These are phyloP conservation scores for Apus apus DNA, from an alignment of 2,113 vertebrate species.

Conservation along the genomic window DNA sequence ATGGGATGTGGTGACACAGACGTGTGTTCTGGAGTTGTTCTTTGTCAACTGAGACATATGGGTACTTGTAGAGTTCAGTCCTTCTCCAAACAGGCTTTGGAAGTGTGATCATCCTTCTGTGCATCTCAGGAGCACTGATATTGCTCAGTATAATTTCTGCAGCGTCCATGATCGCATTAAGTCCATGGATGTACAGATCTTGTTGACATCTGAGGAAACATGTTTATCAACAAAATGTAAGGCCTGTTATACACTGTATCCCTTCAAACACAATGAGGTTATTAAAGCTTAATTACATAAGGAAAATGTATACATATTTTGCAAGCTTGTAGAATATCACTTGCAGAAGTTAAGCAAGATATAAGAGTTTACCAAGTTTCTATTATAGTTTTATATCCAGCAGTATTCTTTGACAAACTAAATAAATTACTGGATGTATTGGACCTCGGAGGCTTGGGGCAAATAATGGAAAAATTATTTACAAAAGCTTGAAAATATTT, in stretches of 20 bases:
- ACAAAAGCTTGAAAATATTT: conserved; percentile 98
- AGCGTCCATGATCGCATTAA: conserved; percentile 59
- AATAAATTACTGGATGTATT: conserved; percentile 83
- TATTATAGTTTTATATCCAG: conserved; percentile 75
- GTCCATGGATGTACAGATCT: conserved; percentile 39
- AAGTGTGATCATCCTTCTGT: neutral
- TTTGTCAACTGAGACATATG: neutral
- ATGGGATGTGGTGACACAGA: neutral
- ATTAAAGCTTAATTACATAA: conserved; percentile 74
- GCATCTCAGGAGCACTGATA: neutral
- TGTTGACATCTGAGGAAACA: conserved; percentile 69
- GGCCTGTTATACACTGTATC: conserved; percentile 54
- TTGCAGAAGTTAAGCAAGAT: conserved; percentile 70
- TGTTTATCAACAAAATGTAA: conserved; percentile 65
- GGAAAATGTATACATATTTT: conserved; percentile 70
- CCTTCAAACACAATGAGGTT: conserved; percentile 71
- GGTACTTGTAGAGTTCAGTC: neutral
- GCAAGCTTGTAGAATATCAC: conserved; percentile 73
- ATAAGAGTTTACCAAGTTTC: conserved; percentile 74
- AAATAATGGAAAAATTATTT: conserved; percentile 96
- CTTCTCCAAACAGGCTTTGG: neutral
- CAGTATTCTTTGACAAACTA: conserved; percentile 81
- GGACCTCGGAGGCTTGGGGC: conserved; percentile 87
- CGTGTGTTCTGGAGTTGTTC: neutral
- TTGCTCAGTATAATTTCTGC: conserved; percentile 30